These are phyloP conservation scores for Stegostoma tigrinum DNA, from an alignment of 2,113 vertebrate genomes.

Conservation along the genomic window DNA sequence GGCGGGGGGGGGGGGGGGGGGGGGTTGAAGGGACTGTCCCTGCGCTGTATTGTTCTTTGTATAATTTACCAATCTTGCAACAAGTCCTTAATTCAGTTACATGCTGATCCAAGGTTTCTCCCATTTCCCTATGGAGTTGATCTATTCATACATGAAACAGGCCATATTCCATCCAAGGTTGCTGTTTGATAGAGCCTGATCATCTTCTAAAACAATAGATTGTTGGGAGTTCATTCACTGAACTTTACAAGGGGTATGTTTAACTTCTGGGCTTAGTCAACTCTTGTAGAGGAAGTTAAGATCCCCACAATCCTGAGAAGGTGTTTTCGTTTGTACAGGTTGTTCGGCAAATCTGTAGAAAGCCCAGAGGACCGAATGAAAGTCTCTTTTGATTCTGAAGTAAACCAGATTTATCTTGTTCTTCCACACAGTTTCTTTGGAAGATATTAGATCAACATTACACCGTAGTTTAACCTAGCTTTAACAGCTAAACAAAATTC, in stretches of 20 bases:
- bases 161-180: not conserved
- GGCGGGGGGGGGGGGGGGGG: too few relatives aligned
- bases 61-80: not conserved
- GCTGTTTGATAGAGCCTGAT: not conserved
- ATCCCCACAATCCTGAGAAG: not conserved
- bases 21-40: too few relatives aligned
- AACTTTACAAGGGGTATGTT: not conserved
- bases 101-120: not conserved
- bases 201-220: not conserved
- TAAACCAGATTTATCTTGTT: conserved; percentile 1
- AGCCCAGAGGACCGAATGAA: not conserved
- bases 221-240: not conserved
- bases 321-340: not conserved
- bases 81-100: not conserved
- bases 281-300: not conserved
- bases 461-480: not conserved
- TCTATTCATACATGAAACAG: not conserved
- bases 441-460: not conserved
- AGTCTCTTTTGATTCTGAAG: too few relatives aligned
- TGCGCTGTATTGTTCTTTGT: too few relatives aligned
- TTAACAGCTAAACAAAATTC: not conserved
- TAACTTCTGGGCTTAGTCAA: not conserved
- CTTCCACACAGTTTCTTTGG: not conserved
- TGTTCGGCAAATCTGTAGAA: not conserved
- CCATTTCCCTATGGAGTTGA: not conserved